Conservation (phyloP, 2,888 invertebrate species). For the Apodemia zela region DNA sequence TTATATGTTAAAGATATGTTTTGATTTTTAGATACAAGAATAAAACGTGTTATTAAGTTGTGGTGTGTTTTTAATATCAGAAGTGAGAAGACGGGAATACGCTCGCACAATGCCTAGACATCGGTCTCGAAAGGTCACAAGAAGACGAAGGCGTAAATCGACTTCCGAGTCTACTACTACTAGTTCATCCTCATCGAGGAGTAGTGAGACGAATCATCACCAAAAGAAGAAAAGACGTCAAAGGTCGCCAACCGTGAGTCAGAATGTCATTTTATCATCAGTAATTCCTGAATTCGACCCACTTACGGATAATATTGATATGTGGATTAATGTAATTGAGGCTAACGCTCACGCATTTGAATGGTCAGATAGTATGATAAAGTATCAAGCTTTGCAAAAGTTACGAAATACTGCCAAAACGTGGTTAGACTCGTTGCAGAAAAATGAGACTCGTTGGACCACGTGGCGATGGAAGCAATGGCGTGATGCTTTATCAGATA, state of each 20-base stretch:
- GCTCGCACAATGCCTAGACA: too few relatives aligned
- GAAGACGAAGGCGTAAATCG: neutral
- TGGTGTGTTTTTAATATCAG: neutral
- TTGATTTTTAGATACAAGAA: neutral
- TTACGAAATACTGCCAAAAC: constrained; percentile 36
- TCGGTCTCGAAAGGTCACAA: neutral
- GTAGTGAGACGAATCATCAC: neutral
- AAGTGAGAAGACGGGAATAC: too few relatives aligned
- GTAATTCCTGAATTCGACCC: constrained; percentile 34
- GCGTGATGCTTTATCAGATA: constrained; percentile 33
- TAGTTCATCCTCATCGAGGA: neutral
- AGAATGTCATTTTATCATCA: constrained; percentile 27
- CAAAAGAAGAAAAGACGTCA: constrained; percentile 1
- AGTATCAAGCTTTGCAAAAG: constrained; percentile 35
- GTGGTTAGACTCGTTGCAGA: constrained; percentile 34
- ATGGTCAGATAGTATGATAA: constrained; percentile 34
- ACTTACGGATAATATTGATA: constrained; percentile 27
- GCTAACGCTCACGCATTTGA: constrained; percentile 35
- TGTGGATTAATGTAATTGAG: constrained; percentile 37
- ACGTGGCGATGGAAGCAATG: constrained; percentile 36
- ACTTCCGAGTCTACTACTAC: neutral
- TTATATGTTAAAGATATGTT: too few relatives aligned
- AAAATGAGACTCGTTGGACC: constrained; percentile 36
- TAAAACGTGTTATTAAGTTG: neutral
- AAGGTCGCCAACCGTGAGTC: constrained; percentile 26